Evolutionary conservation across 2,888 invertebrate species (phyloP), one percentile per base, ranked within the genome.

Genomic region (Spodoptera exigua): DNA sequence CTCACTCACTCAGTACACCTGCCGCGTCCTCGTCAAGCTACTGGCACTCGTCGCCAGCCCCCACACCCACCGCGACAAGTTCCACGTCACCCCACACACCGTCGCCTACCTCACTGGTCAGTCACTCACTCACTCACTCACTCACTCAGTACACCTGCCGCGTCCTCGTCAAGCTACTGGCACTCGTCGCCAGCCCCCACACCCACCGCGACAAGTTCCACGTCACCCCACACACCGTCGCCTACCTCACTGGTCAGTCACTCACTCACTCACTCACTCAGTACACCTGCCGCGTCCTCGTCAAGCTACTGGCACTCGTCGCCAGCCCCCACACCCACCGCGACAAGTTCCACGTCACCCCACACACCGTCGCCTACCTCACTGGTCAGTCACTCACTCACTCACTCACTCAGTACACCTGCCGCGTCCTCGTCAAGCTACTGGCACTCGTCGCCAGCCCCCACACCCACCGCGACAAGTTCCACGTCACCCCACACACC

Each of bases 301-400:
- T 97, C 61, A 98, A 98, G 95, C 94, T 99, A 40, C 94, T 99
- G 49, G 96, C 97, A 34, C 98, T 99, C 56, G 96, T 98, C 16
- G 98, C 99, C 7, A 98, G 98, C 85, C 80, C 66, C 52, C 47
- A 2, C 43, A 56, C 17, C 1, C 73, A 72, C 44, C 56, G 68
- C n/a, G 70, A 70, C 39, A 70, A 70, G 68, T 70, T 70, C 54
- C 73, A 70, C 96, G 52, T 99, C 10, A 98, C 98, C 0, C 96
- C 96, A 0, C 97, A 98, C 78, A 98, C 97, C 81, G 98, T 99
- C 16, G 98, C 99, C 2, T 99, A 99, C 89, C 95, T 99, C 48
- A 98, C 98, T 57, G 97, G 97, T 97, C 13, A 18, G 59, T 62
- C 17, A 2, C 90, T 27, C 27, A 7, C 7, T 27, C 27, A 9